Percentiles rank a stretch among this genome's conserved stretches.
phyloP scores from a whole-genome alignment of 2,113 vertebrate species.

The Ginglymostoma cirratum region DNA sequence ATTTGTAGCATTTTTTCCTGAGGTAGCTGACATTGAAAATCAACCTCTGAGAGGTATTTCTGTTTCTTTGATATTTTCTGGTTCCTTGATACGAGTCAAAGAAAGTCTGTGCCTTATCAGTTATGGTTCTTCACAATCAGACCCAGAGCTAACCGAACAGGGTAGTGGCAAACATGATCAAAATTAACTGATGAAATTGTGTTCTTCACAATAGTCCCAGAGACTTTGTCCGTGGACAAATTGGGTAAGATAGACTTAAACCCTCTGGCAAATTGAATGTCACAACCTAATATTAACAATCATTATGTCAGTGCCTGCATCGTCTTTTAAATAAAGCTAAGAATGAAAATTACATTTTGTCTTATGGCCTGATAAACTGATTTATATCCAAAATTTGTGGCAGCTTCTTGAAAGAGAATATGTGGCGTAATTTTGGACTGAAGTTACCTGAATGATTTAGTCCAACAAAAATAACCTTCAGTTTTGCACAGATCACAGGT shows the following conservation, averaged over 20 bases:
- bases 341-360: background rate
- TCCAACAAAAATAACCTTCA: background rate
- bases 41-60: background rate
- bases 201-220: background rate
- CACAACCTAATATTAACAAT: background rate
- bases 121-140: background rate
- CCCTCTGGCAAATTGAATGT: background rate
- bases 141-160: background rate
- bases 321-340: background rate
- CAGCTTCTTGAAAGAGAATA: background rate
- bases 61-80: background rate
- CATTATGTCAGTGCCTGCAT: no score
- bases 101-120: background rate
- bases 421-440: background rate
- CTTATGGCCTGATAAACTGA: background rate
- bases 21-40: background rate
- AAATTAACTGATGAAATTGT: background rate
- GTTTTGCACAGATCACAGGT: background rate
- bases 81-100: background rate
- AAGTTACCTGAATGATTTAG: background rate
- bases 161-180: background rate
- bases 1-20: background rate
- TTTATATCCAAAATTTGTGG: background rate
- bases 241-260: background rate
- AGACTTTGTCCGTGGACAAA: background rate